phyloP scores from a whole-genome alignment of 2,113 vertebrate genomes.

The Solea solea region DNA sequence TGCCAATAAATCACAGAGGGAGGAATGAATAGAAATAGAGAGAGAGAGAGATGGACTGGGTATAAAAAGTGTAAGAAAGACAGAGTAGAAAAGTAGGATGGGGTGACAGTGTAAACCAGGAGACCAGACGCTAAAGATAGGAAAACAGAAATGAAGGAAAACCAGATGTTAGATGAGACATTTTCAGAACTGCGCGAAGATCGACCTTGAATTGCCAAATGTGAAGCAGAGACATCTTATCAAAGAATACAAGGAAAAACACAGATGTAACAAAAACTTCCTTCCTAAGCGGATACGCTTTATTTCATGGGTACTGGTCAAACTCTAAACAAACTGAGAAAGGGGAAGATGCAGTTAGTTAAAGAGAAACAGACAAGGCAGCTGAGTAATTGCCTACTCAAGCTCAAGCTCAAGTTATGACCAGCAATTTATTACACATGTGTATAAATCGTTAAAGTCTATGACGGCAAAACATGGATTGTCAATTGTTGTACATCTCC shows the following conservation, averaged over 20 bases:
- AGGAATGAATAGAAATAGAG: slow-evolving; percentile 37
- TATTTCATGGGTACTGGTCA: slow-evolving; percentile 39
- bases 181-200: slow-evolving; percentile 25
- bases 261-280: slow-evolving; percentile 28
- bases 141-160: slow-evolving; percentile 48
- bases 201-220: slow-evolving; percentile 27
- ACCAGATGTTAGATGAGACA: slow-evolving; percentile 56
- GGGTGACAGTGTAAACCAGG: slow-evolving; percentile 32
- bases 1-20: slow-evolving; percentile 73
- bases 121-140: slow-evolving; percentile 31
- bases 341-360: neutral
- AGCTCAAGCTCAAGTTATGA: neutral
- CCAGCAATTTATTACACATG: slow-evolving; percentile 7
- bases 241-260: slow-evolving; percentile 26
- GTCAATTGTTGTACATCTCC: neutral
- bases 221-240: slow-evolving; percentile 28
- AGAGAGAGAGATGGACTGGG: slow-evolving; percentile 17
- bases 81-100: slow-evolving; percentile 31
- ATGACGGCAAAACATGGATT: neutral
- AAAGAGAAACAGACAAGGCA: neutral
- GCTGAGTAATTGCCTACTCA: no score
- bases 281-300: slow-evolving; percentile 21
- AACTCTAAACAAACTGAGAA: slow-evolving; percentile 25
- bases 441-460: neutral
- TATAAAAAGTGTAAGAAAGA: slow-evolving; percentile 23